phyloP scores from a whole-genome alignment of 2,888 invertebrate species.

The Sarcophaga carnaria region DNA sequence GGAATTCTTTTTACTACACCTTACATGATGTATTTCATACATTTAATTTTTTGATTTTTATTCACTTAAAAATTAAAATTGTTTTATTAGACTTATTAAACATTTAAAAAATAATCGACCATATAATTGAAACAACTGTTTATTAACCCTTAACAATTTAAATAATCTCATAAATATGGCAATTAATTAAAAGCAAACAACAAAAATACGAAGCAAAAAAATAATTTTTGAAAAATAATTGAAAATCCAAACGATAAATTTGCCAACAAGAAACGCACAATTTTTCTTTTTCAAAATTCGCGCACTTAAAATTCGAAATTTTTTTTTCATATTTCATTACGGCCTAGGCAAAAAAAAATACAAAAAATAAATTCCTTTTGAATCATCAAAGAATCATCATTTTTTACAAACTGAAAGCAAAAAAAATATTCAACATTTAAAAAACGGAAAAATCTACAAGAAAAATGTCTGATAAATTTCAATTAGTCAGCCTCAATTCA shows the following conservation, averaged over 20 bases:
- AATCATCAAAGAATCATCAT: constrained; percentile 64
- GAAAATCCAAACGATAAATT: not conserved
- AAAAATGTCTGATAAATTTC: constrained; percentile 41
- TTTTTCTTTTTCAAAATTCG: not conserved
- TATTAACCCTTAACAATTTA: not conserved
- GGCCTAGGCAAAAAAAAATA: not conserved
- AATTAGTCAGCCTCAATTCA: constrained; percentile 67
- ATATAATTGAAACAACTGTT: not conserved
- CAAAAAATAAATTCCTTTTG: constrained; percentile 36
- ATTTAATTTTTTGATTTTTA: no score
- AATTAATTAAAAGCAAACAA: no score
- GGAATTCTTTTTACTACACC: no score
- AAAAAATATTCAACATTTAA: not conserved
- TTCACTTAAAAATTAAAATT: no score
- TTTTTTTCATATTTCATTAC: not conserved
- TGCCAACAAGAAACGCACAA: not conserved
- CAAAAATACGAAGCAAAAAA: no score
- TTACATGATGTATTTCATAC: no score
- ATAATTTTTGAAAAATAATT: not conserved
- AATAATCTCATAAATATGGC: not conserved
- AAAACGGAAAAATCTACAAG: not conserved
- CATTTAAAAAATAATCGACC: no score
- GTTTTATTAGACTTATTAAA: no score
- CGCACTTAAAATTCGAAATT: not conserved
- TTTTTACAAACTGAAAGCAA: constrained; percentile 34